Base-by-base conservation (phyloP, 2,113 vertebrate species). In the Oceanites oceanicus region DNA sequence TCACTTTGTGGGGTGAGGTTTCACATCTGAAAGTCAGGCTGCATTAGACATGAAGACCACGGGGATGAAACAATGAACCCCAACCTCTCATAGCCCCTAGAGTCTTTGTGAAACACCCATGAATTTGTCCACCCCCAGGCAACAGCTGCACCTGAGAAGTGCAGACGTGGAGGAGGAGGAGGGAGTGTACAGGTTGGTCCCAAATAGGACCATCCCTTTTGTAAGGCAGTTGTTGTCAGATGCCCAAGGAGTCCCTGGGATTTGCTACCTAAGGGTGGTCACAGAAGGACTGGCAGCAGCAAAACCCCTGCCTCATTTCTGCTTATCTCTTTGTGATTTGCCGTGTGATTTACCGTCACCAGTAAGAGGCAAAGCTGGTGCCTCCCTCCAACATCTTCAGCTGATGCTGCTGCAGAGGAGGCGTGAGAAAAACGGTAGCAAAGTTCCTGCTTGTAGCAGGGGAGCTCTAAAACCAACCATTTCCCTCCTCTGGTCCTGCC, bases 291-390 rank as follows among this genome's bases (percentile, higher is more conserved):
- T 27, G 50, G 2, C 17, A 58, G 38, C 52, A 63, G 34, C 5
- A 62, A 34, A 65, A 26, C 0, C 2, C 18, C 8, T n/a, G 3
- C 45, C n/a, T 68, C 1, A 0, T 71, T 89, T 27, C 49, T 90
- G 6, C 12, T 68, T 79, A 6, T 61, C 26, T 53, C 29, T 22
- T 25, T 71, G 29, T 87, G 42, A 23, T 50, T 87, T 75, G 22
- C 30, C 7, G 0, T 59, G 38, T 38, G 18, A n/a, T 79, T 86
- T 75, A 16, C 63, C 7, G 9, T 58, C n/a, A 13, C n/a, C 13
- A 38, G 17, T 45, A 36, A 44, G 6, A 55, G 11, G 36, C 55
- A 59, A 71, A 84, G 23, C 16, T 79, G n/a, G 5, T 84, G 13
- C 32, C 16, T 55, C 61, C 21, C 13, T 86, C 19, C 22, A 17